Base-by-base conservation (phyloP, 2,888 invertebrate species). In the Drosophila basisetae region DNA sequence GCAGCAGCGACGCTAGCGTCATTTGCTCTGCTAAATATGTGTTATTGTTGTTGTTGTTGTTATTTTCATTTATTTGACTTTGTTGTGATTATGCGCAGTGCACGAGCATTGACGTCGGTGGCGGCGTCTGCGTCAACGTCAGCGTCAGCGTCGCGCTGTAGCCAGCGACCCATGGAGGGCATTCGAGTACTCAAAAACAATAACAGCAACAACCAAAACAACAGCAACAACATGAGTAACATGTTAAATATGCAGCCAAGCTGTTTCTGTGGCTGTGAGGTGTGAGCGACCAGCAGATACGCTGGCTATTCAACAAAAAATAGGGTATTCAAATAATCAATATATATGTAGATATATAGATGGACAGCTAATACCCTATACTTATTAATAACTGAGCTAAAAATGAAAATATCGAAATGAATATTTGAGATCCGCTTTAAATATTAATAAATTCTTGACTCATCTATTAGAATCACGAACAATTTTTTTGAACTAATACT, bases 81-180 rank as follows among this genome's bases (percentile, higher is more conserved):
- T 82, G 91, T 84, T 89, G 84, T 91, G 88, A 89, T 89, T 91
- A 83, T 88, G 88, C 88, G 88, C 87, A 88, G 77, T 90, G 90
- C 77, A 70, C 73, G 67, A 64, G 68, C 89, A 64, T 61, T 83
- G 56, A 69, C 65, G 60, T 37, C 54, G 30, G 22, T 61, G 30
- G 31, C 62, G 22, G 41, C 68, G 53, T 41, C 69, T 28, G 30
- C 61, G 73, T 35, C 74, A 43, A 18, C 55, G 66, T n/a, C 74
- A 43, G 22, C 55, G 66, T n/a, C 43, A 43, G 35, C 64, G 68
- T 47, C 55, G 76, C 78, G 67, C 66, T 73, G 79, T 88, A 85
- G 74, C 76, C 83, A 90, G 89, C 86, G 89, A 86, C 86, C 90
- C 86, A 75, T 84, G 87, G 85, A 89, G 86, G 85, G 85, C 86